A percentile compares a stretch with the other conserved stretches of the same genome.
These are phyloP conservation scores for Zaprionus ghesquierei DNA, from an alignment of 1,140 invertebrate species.

Conservation along the genomic window DNA sequence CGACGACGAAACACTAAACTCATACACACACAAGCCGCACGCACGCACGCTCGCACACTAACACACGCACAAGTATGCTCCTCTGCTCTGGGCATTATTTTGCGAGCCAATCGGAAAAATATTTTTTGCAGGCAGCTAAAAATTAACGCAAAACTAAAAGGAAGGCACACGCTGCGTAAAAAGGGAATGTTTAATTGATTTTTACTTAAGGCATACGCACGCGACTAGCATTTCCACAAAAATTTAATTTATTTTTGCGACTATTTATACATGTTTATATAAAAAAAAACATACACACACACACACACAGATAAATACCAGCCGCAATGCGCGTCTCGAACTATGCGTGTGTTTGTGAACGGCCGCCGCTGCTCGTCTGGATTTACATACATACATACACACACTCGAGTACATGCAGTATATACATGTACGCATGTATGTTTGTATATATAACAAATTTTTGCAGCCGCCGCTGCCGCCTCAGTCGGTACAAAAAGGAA, in stretches of 20 bases:
- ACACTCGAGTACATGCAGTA: constrained; percentile 10
- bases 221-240: constrained; percentile 30
- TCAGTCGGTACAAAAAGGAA: constrained; percentile 56
- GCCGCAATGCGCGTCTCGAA: constrained; percentile 26
- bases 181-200: constrained; percentile 38
- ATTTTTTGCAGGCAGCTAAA: constrained; percentile 19
- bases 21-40: constrained; percentile 1
- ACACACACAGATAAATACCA: not conserved
- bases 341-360: constrained; percentile 1
- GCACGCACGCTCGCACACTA: not conserved
- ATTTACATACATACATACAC: constrained; percentile 53
- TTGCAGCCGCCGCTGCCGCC: constrained; percentile 51
- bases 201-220: constrained; percentile 25
- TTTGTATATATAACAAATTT: constrained; percentile 43
- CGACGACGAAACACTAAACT: constrained; percentile 4
- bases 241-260: constrained; percentile 41
- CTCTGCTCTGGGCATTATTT: constrained; percentile 16
- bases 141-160: constrained; percentile 2
- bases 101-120: constrained; percentile 43
- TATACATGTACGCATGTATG: constrained; percentile 10
- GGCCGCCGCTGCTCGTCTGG: constrained; percentile 46
- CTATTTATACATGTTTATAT: constrained; percentile 61
- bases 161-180: not conserved
- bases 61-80: not conserved
- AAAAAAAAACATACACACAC: constrained; percentile 17